phyloP scores from a whole-genome alignment of 1,140 invertebrate genomes.

The Bombus pascuorum region DNA sequence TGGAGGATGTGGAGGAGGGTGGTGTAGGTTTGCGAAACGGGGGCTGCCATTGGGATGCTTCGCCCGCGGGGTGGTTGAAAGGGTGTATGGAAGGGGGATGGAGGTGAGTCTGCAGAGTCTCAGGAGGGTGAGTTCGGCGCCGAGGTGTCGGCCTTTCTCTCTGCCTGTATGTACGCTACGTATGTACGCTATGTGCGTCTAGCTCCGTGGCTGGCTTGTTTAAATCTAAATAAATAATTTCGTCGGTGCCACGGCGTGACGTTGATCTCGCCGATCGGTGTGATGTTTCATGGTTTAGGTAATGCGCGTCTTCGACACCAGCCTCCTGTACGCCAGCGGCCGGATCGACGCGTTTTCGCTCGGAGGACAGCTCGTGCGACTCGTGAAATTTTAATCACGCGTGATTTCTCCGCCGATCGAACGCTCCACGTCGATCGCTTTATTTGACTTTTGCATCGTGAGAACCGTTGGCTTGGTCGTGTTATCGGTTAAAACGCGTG shows the following conservation, averaged over 20 bases:
- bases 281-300: conserved; percentile 43
- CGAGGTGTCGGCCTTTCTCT: conserved; percentile 80
- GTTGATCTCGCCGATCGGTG: conserved; percentile 58
- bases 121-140: conserved; percentile 82
- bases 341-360: not conserved
- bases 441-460: too few species aligned
- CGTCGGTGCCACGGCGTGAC: conserved; percentile 48
- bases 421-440: not conserved
- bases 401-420: not conserved
- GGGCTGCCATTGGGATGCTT: conserved; percentile 74
- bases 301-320: conserved; percentile 37
- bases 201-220: conserved; percentile 51
- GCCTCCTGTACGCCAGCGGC: too few species aligned
- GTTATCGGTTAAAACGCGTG: not conserved
- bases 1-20: conserved; percentile 62
- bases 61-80: conserved; percentile 66
- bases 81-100: conserved; percentile 68
- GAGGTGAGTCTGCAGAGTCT: conserved; percentile 82
- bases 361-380: not conserved
- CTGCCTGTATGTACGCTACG: conserved; percentile 34
- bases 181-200: conserved; percentile 20
- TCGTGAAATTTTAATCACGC: conserved; percentile 26
- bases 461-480: not conserved
- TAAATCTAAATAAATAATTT: conserved; percentile 79
- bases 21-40: conserved; percentile 77